These are phyloP conservation scores for Brienomyrus longianalis DNA, from an alignment of 2,113 vertebrate species.

Conservation along the genomic window DNA sequence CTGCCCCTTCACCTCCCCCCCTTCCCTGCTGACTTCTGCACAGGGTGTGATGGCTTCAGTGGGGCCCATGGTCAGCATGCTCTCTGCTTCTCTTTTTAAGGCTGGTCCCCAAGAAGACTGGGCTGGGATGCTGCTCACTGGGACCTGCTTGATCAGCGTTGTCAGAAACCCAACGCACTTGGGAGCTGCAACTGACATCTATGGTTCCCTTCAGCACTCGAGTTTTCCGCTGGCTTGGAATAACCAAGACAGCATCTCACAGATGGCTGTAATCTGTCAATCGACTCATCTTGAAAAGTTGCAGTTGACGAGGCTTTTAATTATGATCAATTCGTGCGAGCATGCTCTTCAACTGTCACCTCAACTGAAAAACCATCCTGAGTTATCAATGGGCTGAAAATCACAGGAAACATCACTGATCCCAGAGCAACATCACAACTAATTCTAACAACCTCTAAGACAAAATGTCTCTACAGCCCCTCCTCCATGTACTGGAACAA, in stretches of 20 bases:
- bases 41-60: background rate
- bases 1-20: background rate
- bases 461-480: background rate
- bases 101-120: background rate
- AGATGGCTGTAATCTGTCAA: background rate
- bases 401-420: background rate
- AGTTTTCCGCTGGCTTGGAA: background rate
- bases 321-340: background rate
- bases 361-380: background rate
- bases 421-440: background rate
- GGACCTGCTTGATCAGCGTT: background rate
- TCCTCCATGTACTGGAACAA: background rate
- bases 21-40: background rate
- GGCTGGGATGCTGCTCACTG: background rate
- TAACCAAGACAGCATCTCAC: background rate
- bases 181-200: background rate
- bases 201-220: background rate
- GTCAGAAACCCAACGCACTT: background rate
- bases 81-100: background rate
- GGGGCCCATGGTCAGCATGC: background rate
- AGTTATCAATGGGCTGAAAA: background rate
- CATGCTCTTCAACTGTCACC: background rate
- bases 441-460: background rate
- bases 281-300: background rate
- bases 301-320: background rate